A percentile compares a stretch with the other conserved stretches of the same genome.
Conservation (phyloP, 2,888 invertebrate species). For the Pecten maximus region DNA sequence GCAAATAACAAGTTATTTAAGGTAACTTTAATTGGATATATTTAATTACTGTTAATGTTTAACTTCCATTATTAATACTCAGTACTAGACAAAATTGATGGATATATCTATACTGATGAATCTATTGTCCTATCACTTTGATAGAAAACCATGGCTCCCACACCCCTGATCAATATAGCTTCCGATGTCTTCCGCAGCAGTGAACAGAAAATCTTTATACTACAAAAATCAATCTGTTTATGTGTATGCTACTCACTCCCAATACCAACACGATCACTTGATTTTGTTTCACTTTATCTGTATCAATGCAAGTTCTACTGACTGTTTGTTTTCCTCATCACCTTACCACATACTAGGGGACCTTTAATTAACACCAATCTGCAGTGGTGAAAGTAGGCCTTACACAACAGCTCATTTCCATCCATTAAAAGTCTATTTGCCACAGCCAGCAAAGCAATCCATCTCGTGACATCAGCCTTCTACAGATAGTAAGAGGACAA, state of each 20-base stretch:
- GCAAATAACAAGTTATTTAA: no score
- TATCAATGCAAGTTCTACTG: background rate
- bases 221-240: constrained; percentile 14
- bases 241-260: background rate
- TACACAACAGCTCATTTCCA: constrained; percentile 13
- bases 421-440: constrained; percentile 8
- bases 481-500: background rate
- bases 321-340: background rate
- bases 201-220: constrained; percentile 9
- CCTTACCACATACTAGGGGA: constrained; percentile 7
- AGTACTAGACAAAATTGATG: background rate
- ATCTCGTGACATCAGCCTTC: background rate
- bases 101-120: background rate
- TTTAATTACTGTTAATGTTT: background rate
- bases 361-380: background rate
- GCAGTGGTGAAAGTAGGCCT: background rate
- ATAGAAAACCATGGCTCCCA: background rate
- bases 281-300: constrained; percentile 26
- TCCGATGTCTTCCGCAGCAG: background rate
- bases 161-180: constrained; percentile 7
- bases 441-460: background rate
- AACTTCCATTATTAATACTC: background rate
- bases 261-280: background rate
- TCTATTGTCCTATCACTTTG: background rate
- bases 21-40: background rate